Evolutionary conservation across 23 tunicate species (phyloP), one percentile per base, ranked within the genome.

Genomic region (Halocynthia aurantium): DNA sequence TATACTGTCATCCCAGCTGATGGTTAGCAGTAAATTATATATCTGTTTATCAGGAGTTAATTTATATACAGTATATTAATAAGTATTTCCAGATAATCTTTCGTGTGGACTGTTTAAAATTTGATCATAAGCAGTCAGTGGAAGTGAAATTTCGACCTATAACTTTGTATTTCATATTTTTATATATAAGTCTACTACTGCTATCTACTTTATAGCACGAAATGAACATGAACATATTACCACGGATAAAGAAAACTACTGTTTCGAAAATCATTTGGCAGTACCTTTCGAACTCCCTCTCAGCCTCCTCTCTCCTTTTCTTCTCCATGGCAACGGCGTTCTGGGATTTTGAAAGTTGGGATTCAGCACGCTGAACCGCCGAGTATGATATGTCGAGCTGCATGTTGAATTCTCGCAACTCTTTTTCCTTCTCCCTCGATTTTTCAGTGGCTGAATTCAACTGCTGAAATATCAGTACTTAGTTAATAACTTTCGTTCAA

Each of bases 321-420:
- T 80, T 80, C 53, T 77, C 83, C 51, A 85, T 69, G 21, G 51
- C 22, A 5, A 80, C 40, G 67, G 80, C 90, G 18, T 74, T 73
- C 70, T 80, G 81, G 10, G 56, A 53, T 31, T 85, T 85, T 6
- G 60, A 57, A 40, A 85, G 81, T 31, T 80, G 84, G 9, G 84
- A 66, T 67, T 85, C 90, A 13, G 61, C 70, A n/a, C 81, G n/a
- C 51, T 86, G 92, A 7, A 82, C 76, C 52, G 81, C 92, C 66
- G 81, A 78, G 0, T 71, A 18, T 21, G 77, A 52, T 55, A 86
- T 86, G 0, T 86, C 85, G 31, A 86, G 85, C 52, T 81, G 82
- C 92, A 86, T 86, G n/a, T 57, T 71, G 15, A 82, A 76, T 17
- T 86, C 92, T 8, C 85, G 85, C 8, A 86, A 51, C 19, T 81